A percentile compares a stretch with the other conserved stretches of the same genome.
phyloP scores from a whole-genome alignment of 1,140 invertebrate species.

The Triops cancriformis region DNA sequence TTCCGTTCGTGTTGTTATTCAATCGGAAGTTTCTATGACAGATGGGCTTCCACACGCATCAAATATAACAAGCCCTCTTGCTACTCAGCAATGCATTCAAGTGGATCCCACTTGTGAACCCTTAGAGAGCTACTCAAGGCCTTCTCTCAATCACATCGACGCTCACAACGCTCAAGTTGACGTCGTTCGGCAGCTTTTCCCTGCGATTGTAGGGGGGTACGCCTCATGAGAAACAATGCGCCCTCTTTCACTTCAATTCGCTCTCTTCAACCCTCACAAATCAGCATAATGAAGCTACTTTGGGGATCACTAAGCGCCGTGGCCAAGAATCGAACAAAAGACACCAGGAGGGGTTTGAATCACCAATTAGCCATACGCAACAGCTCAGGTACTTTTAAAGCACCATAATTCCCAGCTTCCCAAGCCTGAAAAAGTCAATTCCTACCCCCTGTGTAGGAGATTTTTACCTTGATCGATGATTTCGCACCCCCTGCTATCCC shows the following conservation, averaged over 20 bases:
- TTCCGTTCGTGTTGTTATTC: neutral
- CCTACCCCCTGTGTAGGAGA: too few relatives aligned
- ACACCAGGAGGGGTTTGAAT: neutral
- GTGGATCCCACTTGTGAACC: neutral
- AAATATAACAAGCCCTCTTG: neutral
- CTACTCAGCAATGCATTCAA: neutral
- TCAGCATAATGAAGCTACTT: slow-evolving; percentile 6
- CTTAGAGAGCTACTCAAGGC: neutral
- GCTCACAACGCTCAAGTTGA: neutral
- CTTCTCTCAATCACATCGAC: neutral
- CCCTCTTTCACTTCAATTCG: neutral
- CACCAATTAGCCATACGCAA: neutral
- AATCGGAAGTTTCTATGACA: neutral
- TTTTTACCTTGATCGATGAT: too few relatives aligned
- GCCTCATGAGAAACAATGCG: neutral
- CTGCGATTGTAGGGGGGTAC: neutral
- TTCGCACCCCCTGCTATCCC: too few relatives aligned
- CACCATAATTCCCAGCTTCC: too few relatives aligned
- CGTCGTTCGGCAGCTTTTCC: neutral
- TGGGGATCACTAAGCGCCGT: too few relatives aligned
- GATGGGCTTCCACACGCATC: neutral
- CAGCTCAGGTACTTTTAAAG: too few relatives aligned
- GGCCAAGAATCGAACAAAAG: neutral
- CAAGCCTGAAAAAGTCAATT: too few relatives aligned
- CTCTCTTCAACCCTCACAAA: neutral